Percentiles rank a stretch among this genome's conserved stretches.
Conservation (phyloP, 2,113 vertebrate species). For the Heterochromis multidens region DNA sequence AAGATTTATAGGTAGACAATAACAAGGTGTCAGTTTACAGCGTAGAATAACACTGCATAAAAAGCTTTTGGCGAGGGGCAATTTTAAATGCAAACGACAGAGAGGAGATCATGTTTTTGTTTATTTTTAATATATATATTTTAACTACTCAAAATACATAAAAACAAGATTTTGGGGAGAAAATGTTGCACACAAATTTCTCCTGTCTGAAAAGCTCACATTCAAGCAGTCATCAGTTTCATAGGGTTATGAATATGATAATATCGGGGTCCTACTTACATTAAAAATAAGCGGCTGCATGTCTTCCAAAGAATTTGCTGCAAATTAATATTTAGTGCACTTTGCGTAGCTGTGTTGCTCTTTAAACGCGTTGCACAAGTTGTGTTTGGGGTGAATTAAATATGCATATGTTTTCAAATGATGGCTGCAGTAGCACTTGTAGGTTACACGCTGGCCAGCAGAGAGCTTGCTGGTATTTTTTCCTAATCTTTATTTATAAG, state of each 20-base stretch:
- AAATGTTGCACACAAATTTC: background rate
- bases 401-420: constrained; percentile 26
- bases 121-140: background rate
- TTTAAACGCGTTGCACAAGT: background rate
- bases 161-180: background rate
- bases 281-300: background rate
- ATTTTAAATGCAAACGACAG: background rate
- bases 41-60: background rate
- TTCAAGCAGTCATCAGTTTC: background rate
- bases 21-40: background rate
- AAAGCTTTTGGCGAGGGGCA: background rate
- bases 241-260: constrained; percentile 13
- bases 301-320: background rate
- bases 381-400: constrained; percentile 34
- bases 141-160: background rate
- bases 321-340: background rate
- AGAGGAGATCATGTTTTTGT: background rate
- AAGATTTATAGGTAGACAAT: background rate
- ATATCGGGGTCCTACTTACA: background rate
- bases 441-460: background rate
- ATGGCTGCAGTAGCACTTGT: background rate
- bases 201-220: background rate
- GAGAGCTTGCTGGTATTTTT: background rate
- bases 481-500: background rate
- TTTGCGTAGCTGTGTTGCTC: background rate